Conservation (phyloP, 1,140 invertebrate species). For the Aporrectodea caliginosa region DNA sequence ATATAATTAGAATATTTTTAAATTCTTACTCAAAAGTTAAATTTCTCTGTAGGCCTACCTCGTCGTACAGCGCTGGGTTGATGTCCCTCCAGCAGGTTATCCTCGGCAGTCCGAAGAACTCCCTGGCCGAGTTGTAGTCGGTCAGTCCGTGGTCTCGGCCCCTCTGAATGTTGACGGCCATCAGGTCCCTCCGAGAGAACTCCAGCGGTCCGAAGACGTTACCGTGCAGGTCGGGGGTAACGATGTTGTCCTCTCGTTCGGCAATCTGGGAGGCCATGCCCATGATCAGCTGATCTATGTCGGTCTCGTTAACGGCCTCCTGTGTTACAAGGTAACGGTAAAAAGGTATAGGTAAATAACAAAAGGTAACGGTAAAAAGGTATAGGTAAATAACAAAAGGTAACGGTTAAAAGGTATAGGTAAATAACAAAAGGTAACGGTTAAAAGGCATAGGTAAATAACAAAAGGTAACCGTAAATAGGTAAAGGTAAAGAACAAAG, state of each 20-base stretch:
- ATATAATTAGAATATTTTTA: no score
- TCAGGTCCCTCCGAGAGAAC: conserved; percentile 88
- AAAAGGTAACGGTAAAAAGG: no score
- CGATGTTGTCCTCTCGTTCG: conserved; percentile 26
- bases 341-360: no score
- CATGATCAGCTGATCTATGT: conserved; percentile 28
- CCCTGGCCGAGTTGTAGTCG: conserved; percentile 41
- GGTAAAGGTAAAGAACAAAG: no score
- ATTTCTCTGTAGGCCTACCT: no score
- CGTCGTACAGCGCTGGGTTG: conserved; percentile 34
- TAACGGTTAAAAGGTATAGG: no score
- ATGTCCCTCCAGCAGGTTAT: conserved; percentile 40
- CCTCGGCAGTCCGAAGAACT: conserved; percentile 36
- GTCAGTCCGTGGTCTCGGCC: conserved; percentile 93
- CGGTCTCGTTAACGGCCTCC: conserved; percentile 24
- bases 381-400: no score
- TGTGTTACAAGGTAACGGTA: no score
- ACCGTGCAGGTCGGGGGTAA: conserved; percentile 52
- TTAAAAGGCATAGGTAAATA: no score
- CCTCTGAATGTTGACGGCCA: conserved; percentile 94
- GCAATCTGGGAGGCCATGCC: conserved; percentile 31
- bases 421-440: no score
- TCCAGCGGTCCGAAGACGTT: conserved; percentile 97
- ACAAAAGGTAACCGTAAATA: no score
- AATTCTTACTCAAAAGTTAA: no score